phyloP scores from a whole-genome alignment of 2,888 invertebrate species.

The Blomia tropicalis region DNA sequence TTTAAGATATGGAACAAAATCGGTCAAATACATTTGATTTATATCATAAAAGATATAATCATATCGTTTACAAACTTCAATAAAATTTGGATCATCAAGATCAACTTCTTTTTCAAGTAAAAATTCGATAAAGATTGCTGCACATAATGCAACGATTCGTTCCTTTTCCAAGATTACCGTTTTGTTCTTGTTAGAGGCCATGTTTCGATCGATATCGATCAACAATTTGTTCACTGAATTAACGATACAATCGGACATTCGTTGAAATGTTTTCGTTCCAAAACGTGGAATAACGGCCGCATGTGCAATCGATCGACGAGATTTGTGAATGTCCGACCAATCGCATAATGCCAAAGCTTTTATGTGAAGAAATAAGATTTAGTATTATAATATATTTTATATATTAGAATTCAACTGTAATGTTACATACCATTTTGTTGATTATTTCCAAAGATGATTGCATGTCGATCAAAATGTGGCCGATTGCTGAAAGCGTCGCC shows the following conservation, averaged over 20 bases:
- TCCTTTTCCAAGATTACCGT: conserved; percentile 46
- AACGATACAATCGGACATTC: conserved; percentile 16
- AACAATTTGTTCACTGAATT: not conserved
- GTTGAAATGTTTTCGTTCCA: conserved; percentile 14
- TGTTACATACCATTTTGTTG: conserved; percentile 67
- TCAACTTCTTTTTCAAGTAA: conserved; percentile 38
- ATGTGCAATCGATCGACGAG: conserved; percentile 54
- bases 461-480: conserved; percentile 62
- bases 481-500: conserved; percentile 66
- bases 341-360: conserved; percentile 70
- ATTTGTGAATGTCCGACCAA: conserved; percentile 66
- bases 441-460: conserved; percentile 64
- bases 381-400: not conserved
- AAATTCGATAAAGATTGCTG: conserved; percentile 68
- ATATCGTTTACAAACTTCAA: conserved; percentile 51
- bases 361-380: conserved; percentile 20
- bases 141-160: conserved; percentile 51
- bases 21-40: conserved; percentile 69
- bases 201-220: not conserved
- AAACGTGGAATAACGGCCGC: conserved; percentile 20
- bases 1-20: conserved; percentile 61
- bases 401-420: not conserved
- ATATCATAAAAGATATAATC: conserved; percentile 82
- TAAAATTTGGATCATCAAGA: conserved; percentile 41
- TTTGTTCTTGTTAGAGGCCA: not conserved